Evolutionary conservation across 2,113 vertebrate species (phyloP).

Genomic region (Rafetus swinhoei): DNA sequence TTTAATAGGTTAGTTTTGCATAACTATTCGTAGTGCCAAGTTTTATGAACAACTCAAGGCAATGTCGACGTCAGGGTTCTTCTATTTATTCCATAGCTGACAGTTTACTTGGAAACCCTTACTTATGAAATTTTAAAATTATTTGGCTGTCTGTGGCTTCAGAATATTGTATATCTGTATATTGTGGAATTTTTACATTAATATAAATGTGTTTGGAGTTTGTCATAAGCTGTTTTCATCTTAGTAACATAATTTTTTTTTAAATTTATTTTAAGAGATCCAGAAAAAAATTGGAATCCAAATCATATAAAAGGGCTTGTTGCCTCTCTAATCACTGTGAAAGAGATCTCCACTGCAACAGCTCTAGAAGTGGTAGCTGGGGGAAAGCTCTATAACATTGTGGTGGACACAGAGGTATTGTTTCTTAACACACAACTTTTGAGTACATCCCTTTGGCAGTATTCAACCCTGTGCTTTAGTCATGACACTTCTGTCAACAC

Average conservation of each 20-base stretch:
- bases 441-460: neutral
- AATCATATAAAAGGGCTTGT: constrained; percentile 90
- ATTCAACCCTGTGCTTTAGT: accelerated
- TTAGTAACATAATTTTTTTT: neutral
- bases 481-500: neutral
- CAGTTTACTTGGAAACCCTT: neutral
- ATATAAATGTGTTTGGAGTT: neutral
- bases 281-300: constrained; percentile 89
- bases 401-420: constrained; percentile 95
- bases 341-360: constrained; percentile 85
- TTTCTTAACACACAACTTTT: neutral
- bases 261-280: constrained; percentile 80
- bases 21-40: neutral
- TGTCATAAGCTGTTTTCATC: neutral
- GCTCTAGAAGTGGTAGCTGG: constrained; percentile 92
- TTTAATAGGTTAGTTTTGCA: neutral
- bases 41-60: accelerated
- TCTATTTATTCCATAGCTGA: neutral
- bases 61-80: neutral
- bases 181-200: neutral
- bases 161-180: neutral
- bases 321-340: constrained; percentile 87
- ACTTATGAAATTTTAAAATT: neutral
- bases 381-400: constrained; percentile 91
- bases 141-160: neutral